Percentiles rank a stretch among this genome's conserved stretches.
phyloP scores from a whole-genome alignment of 2,888 invertebrate species.

The Odontothrips loti region DNA sequence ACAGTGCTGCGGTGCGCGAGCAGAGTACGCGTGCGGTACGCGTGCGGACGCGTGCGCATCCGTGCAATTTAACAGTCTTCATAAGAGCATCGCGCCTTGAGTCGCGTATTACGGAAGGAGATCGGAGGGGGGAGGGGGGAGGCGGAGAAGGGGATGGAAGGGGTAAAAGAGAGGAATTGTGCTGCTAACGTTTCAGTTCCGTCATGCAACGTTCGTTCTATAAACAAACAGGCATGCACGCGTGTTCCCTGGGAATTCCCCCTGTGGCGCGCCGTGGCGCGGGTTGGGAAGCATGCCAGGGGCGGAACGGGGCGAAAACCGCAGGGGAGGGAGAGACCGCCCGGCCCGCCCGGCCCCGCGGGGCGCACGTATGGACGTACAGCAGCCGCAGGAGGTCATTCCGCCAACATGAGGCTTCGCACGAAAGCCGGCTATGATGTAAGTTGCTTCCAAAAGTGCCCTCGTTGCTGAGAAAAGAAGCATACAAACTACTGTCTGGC shows the following conservation, averaged over 20 bases:
- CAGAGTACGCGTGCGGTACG: not conserved
- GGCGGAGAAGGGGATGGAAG: not conserved
- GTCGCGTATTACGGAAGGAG: not conserved
- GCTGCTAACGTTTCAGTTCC: conserved; percentile 1
- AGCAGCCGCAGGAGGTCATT: too few species aligned
- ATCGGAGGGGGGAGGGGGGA: not conserved
- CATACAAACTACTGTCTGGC: too few species aligned
- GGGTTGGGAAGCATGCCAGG: not conserved
- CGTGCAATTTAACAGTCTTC: too few species aligned
- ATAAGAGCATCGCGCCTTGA: not conserved
- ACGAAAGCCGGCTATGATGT: too few species aligned
- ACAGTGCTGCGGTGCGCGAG: not conserved
- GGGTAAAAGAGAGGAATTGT: not conserved
- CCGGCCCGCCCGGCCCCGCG: too few species aligned
- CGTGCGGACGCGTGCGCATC: not conserved
- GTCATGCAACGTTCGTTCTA: conserved; percentile 5
- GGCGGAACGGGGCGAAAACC: too few species aligned
- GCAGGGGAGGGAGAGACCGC: too few species aligned
- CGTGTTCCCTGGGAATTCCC: too few species aligned
- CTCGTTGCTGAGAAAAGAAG: too few species aligned
- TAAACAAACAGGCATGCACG: conserved; percentile 12
- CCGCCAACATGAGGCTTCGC: too few species aligned
- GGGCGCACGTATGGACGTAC: too few species aligned
- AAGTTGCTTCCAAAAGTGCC: too few species aligned
- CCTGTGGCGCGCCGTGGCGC: not conserved